phyloP scores from a whole-genome alignment of 2,797 vertebrate genomes.

The Sebastes matsubarae region DNA sequence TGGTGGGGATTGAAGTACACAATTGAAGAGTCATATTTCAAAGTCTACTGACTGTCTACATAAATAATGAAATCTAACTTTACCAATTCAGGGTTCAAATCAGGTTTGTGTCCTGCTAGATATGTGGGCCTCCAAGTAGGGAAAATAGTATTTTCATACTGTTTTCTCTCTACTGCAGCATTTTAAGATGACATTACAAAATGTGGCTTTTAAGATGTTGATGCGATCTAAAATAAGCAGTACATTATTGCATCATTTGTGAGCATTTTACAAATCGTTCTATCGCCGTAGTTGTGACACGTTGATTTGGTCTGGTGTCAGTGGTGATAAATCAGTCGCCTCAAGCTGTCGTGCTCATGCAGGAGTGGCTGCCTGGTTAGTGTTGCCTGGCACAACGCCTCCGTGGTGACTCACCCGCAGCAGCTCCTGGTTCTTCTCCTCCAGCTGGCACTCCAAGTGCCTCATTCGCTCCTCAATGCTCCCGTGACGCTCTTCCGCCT shows the following conservation, averaged over 20 bases:
- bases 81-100: neutral
- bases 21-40: neutral
- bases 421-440: slow-evolving; percentile 99
- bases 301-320: slow-evolving; percentile 29
- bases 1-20: slow-evolving; percentile 49
- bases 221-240: neutral
- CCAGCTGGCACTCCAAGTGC: slow-evolving; percentile 96
- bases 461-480: slow-evolving; percentile 99
- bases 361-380: slow-evolving; percentile 42
- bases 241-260: neutral
- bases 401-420: slow-evolving; percentile 88
- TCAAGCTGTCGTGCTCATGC: slow-evolving; percentile 51
- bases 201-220: neutral
- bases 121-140: neutral
- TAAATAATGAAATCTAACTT: neutral
- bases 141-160: neutral
- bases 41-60: too few species aligned
- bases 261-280: slow-evolving; percentile 24
- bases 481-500: slow-evolving; percentile 98
- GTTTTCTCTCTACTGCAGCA: neutral
- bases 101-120: neutral
- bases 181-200: neutral
- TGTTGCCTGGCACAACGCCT: slow-evolving; percentile 44
- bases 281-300: slow-evolving; percentile 5
- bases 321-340: slow-evolving; percentile 28